Conservation (phyloP, 2,797 vertebrate species). For the Rachycentron canadum region DNA sequence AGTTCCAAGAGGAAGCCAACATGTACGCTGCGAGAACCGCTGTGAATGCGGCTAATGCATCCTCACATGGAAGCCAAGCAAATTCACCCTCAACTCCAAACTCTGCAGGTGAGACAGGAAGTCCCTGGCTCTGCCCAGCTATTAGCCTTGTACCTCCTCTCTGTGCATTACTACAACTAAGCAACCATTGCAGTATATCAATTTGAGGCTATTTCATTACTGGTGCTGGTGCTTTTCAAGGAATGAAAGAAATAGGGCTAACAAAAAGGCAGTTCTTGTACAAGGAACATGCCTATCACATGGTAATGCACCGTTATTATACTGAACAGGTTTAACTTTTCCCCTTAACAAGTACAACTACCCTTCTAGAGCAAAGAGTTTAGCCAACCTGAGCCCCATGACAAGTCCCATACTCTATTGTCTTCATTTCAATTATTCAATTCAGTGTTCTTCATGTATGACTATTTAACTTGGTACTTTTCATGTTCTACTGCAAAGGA, state of each 20-base stretch:
- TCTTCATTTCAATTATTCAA: constrained; percentile 59
- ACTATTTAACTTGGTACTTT: constrained; percentile 41
- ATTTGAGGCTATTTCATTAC: constrained; percentile 50
- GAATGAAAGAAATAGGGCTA: constrained; percentile 35
- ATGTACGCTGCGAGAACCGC: constrained; percentile 99
- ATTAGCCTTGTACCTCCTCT: constrained; percentile 68
- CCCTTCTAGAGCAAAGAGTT: constrained; percentile 38
- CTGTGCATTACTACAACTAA: constrained; percentile 61
- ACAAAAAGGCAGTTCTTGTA: constrained; percentile 40
- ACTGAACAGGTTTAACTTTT: constrained; percentile 28
- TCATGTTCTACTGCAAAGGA: constrained; percentile 42
- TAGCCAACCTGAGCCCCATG: constrained; percentile 74
- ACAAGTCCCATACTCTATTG: constrained; percentile 66
- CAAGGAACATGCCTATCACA: constrained; percentile 33
- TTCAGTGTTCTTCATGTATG: constrained; percentile 51
- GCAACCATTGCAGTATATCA: constrained; percentile 21
- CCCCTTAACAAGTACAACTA: constrained; percentile 30
- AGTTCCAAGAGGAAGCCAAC: constrained; percentile 99
- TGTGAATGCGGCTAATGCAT: constrained; percentile 96
- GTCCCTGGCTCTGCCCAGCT: constrained; percentile 75
- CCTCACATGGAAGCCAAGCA: constrained; percentile 98
- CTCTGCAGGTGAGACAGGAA: constrained; percentile 96
- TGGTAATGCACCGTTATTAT: constrained; percentile 38
- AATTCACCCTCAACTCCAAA: constrained; percentile 99
- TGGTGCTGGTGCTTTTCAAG: constrained; percentile 52